Conservation (phyloP, 1,140 invertebrate species). For the Eurytemora carolleeae region DNA sequence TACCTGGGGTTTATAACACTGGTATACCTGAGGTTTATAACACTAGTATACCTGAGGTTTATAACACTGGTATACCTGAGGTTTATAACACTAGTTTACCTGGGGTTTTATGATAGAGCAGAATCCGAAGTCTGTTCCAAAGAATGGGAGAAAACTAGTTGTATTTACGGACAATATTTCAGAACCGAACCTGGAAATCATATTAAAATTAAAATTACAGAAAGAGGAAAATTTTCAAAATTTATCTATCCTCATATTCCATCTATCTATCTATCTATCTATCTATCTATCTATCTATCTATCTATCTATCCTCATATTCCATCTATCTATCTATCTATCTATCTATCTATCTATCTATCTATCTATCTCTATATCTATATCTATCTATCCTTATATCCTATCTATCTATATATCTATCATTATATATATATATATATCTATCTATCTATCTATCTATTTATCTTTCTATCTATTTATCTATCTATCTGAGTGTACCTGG, state of each 20-base stretch:
- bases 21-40: too few species aligned
- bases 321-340: not conserved
- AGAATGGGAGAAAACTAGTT: slow-evolving; percentile 14
- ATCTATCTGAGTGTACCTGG: not conserved
- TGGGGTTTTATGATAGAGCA: slow-evolving; percentile 15
- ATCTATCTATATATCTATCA: not conserved
- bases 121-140: slow-evolving; percentile 13
- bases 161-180: not conserved
- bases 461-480: not conserved
- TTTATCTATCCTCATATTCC: not conserved
- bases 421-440: not conserved
- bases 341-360: not conserved
- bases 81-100: too few species aligned
- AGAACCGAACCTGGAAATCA: not conserved
- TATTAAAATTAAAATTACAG: too few species aligned
- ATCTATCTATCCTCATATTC: too few species aligned
- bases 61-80: too few species aligned
- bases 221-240: not conserved
- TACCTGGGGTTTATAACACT: too few species aligned
- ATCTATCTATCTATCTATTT: not conserved
- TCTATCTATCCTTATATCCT: not conserved
- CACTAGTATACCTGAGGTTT: too few species aligned
- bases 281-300: not conserved
- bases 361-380: not conserved
- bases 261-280: not conserved